Evolutionary conservation across 2,797 vertebrate genomes (phyloP).

Genomic region (Craterocephalus amniculus): DNA sequence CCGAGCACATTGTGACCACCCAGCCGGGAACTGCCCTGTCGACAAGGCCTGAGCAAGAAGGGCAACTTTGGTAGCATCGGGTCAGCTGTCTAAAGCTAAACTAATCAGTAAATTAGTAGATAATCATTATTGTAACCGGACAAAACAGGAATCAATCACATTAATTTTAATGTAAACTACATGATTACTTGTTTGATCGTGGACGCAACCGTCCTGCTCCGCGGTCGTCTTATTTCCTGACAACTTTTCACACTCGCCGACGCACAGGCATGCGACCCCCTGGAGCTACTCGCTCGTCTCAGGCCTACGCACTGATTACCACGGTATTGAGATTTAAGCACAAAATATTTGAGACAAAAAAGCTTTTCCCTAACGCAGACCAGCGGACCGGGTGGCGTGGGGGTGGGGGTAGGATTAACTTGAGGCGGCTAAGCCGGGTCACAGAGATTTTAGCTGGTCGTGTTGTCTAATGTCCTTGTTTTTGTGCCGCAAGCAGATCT

Average conservation of each 20-base stretch:
- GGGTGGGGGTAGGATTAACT: constrained; percentile 76
- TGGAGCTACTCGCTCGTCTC: not conserved
- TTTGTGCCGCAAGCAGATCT: constrained; percentile 43
- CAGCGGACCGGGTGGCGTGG: constrained; percentile 52
- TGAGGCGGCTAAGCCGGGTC: constrained; percentile 72
- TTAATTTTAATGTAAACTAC: not conserved
- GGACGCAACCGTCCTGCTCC: not conserved
- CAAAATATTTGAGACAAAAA: not conserved
- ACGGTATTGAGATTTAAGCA: not conserved
- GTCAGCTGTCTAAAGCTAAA: not conserved
- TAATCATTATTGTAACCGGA: accelerated
- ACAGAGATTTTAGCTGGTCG: constrained; percentile 67
- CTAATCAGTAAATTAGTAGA: accelerated
- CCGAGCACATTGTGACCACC: constrained; percentile 56
- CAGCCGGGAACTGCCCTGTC: constrained; percentile 39
- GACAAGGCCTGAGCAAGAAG: constrained; percentile 60
- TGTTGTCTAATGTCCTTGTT: constrained; percentile 61
- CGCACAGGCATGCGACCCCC: not conserved
- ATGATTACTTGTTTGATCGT: too few species aligned
- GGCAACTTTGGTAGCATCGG: constrained; percentile 32
- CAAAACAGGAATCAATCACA: not conserved
- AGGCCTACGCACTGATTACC: not conserved
- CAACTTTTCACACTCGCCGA: constrained; percentile 21
- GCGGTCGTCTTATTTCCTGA: constrained; percentile 24
- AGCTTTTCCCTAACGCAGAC: constrained; percentile 20